Evolutionary conservation across 2,888 invertebrate genomes (phyloP).

Genomic region (Icerya purchasi): DNA sequence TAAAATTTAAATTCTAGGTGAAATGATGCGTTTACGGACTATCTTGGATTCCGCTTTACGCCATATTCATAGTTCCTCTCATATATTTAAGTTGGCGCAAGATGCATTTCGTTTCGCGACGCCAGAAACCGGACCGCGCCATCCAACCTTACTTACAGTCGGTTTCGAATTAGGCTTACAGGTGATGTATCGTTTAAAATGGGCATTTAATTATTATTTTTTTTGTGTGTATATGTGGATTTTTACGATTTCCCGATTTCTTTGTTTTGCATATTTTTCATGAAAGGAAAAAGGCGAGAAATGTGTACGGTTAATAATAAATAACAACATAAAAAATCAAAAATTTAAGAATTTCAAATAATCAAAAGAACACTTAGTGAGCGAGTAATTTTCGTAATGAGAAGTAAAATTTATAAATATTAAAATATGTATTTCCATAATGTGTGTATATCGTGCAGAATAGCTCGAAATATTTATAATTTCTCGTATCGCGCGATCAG

Average conservation of each 20-base stretch:
- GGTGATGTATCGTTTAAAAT: slow-evolving; percentile 26
- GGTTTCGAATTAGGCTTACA: slow-evolving; percentile 63
- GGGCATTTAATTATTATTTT: not conserved
- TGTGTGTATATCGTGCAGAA: too few relatives aligned
- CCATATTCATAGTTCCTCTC: slow-evolving; percentile 64
- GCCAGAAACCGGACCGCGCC: slow-evolving; percentile 52
- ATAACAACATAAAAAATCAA: not conserved
- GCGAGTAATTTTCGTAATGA: too few relatives aligned
- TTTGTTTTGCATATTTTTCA: not conserved
- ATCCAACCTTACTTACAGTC: slow-evolving; percentile 52
- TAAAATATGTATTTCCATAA: too few relatives aligned
- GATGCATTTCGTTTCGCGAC: slow-evolving; percentile 66
- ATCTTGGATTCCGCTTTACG: slow-evolving; percentile 57
- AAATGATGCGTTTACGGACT: slow-evolving; percentile 43
- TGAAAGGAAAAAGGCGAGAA: not conserved
- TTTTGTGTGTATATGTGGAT: not conserved
- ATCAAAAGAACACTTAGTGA: too few relatives aligned
- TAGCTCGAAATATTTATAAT: too few relatives aligned
- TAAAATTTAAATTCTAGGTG: too few relatives aligned
- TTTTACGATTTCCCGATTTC: not conserved
- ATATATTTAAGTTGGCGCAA: slow-evolving; percentile 63
- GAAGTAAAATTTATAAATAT: too few relatives aligned
- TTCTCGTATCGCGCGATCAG: too few relatives aligned
- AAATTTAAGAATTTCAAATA: too few relatives aligned
- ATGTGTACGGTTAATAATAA: not conserved